Conservation (phyloP, 2,888 invertebrate genomes). For the Thalpophila matura region DNA sequence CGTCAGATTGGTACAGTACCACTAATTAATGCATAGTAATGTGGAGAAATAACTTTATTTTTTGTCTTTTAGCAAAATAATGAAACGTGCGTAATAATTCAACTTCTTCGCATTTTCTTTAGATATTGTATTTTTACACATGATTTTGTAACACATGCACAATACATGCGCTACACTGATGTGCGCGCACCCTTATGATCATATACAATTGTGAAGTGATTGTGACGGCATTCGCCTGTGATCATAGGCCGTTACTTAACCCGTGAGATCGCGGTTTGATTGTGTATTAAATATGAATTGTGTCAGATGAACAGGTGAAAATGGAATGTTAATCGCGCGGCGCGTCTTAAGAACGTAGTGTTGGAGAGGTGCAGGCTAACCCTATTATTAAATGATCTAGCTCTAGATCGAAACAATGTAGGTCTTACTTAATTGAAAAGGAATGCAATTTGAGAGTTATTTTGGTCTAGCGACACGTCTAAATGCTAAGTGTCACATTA, state of each 20-base stretch:
- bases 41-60: no score
- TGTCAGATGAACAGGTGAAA: constrained; percentile 60
- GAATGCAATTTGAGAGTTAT: not conserved
- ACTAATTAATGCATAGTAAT: no score
- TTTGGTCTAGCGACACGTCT: no score
- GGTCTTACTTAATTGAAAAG: constrained; percentile 3
- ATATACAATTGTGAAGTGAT: constrained; percentile 58
- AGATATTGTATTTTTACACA: no score
- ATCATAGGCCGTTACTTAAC: constrained; percentile 72
- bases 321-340: constrained; percentile 48
- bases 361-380: constrained; percentile 5
- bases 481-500: no score
- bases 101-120: no score
- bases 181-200: constrained; percentile 28
- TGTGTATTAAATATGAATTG: constrained; percentile 72
- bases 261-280: constrained; percentile 61
- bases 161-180: not conserved
- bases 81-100: no score
- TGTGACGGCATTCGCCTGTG: constrained; percentile 67
- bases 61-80: no score
- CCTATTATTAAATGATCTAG: constrained; percentile 5
- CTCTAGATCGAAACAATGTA: not conserved
- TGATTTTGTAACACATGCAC: no score
- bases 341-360: constrained; percentile 5
- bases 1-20: no score